Evolutionary conservation across 2,113 vertebrate genomes (phyloP).

Genomic region (Sapajus apella): DNA sequence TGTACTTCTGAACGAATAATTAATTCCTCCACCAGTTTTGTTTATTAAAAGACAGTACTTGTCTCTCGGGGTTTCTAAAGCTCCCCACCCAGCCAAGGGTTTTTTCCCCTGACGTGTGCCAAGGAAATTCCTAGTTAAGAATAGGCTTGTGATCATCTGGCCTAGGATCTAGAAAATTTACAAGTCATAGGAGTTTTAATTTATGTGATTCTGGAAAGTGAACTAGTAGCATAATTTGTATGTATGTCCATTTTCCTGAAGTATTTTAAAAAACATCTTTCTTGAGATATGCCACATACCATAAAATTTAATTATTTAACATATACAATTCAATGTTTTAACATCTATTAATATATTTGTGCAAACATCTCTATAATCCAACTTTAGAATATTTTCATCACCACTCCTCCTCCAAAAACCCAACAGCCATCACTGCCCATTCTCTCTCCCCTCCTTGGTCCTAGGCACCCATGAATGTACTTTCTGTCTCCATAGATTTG

Average conservation of each 20-base stretch:
- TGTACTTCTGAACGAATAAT: background rate
- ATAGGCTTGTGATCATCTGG: background rate
- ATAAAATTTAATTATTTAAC: background rate
- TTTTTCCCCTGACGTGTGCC: background rate
- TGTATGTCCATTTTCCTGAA: background rate
- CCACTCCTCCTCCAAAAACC: background rate
- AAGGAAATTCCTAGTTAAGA: background rate
- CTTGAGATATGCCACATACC: background rate
- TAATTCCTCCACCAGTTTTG: background rate
- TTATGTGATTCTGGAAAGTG: background rate
- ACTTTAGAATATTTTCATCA: background rate
- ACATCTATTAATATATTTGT: background rate
- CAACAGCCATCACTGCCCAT: background rate
- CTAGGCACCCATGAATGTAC: background rate
- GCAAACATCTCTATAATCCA: background rate
- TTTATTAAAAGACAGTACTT: background rate
- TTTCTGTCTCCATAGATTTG: background rate
- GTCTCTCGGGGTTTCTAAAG: background rate
- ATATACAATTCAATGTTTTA: background rate
- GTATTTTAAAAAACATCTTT: background rate
- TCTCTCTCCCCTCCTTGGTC: background rate
- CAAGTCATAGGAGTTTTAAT: background rate
- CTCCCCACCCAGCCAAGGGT: background rate
- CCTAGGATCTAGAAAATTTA: background rate
- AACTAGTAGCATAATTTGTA: background rate